phyloP scores from a whole-genome alignment of 2,113 vertebrate species.

The Bufo bufo region DNA sequence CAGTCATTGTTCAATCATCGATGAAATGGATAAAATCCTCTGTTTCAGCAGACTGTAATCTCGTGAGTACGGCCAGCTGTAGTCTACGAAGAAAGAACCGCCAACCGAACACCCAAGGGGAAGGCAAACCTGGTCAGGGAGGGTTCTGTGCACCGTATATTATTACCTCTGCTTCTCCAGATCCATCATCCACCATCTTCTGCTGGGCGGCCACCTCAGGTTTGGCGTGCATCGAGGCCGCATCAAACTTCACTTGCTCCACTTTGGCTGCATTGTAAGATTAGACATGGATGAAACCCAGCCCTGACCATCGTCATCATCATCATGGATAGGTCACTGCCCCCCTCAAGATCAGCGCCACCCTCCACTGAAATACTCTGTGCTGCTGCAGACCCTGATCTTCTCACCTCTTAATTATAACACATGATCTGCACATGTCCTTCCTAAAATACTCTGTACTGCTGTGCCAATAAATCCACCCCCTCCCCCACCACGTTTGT shows the following conservation, averaged over 20 bases:
- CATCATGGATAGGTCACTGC: neutral
- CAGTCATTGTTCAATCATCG: no score
- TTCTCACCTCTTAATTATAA: neutral
- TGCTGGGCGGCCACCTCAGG: slow-evolving; percentile 83
- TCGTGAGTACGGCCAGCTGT: no score
- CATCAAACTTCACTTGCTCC: slow-evolving; percentile 86
- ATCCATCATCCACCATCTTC: slow-evolving; percentile 88
- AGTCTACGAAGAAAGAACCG: no score
- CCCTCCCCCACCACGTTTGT: no score
- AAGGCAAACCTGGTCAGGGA: no score
- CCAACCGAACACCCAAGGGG: no score
- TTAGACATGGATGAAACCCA: neutral
- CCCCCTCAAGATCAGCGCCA: neutral
- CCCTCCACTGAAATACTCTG: neutral
- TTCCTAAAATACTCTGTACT: neutral
- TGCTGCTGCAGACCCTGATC: neutral
- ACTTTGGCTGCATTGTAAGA: slow-evolving; percentile 76
- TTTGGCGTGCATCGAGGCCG: slow-evolving; percentile 74
- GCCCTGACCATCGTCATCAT: neutral
- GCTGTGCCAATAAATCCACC: neutral
- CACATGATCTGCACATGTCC: no score
- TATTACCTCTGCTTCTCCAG: slow-evolving; percentile 74
- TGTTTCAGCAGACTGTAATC: no score
- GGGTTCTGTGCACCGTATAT: no score
- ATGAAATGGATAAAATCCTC: no score